Evolutionary conservation across 1,140 invertebrate genomes (phyloP).

Genomic region (Cyclargus thomasi): DNA sequence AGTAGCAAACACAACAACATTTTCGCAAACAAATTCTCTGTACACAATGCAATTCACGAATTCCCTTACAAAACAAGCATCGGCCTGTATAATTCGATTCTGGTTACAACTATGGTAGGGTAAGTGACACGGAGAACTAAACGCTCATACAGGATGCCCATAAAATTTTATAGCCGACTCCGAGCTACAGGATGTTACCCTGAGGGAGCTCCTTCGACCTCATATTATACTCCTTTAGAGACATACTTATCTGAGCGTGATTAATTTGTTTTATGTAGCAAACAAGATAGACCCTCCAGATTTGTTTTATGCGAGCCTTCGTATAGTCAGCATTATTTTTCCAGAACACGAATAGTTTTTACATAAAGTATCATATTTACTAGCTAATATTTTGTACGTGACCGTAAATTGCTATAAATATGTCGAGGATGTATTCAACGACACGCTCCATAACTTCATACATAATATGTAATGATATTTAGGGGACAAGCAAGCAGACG

Average conservation of each 20-base stretch:
- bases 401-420: neutral
- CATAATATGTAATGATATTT: neutral
- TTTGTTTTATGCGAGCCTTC: constrained; percentile 35
- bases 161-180: constrained; percentile 64
- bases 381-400: neutral
- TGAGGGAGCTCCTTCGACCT: constrained; percentile 40
- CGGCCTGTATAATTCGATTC: constrained; percentile 30
- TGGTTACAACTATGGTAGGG: constrained; percentile 44
- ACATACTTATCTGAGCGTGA: constrained; percentile 61
- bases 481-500: too few relatives aligned
- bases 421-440: neutral
- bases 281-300: constrained; percentile 35
- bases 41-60: too few relatives aligned
- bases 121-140: constrained; percentile 49
- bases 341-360: constrained; percentile 10
- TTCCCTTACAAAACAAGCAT: neutral
- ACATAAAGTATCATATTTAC: constrained; percentile 6
- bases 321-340: constrained; percentile 17
- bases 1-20: too few relatives aligned
- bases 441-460: neutral
- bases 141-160: constrained; percentile 55
- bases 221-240: constrained; percentile 46
- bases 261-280: constrained; percentile 62
- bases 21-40: too few relatives aligned
- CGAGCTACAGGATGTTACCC: constrained; percentile 47